Conservation (phyloP, 2,797 vertebrate genomes). For the Tarsius wallacei region DNA sequence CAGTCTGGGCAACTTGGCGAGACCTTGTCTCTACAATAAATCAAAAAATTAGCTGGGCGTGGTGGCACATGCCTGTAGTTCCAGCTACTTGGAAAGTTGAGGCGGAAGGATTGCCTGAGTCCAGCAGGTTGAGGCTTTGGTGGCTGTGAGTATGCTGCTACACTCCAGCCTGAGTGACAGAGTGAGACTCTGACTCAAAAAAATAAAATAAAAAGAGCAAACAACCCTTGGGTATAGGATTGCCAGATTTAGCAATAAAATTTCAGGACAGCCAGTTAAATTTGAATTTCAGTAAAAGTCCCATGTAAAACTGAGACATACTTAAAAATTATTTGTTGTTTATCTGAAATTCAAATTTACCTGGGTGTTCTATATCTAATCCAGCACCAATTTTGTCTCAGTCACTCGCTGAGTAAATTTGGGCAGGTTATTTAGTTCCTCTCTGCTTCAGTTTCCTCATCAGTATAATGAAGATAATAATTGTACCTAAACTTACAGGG, state of each 20-base stretch:
- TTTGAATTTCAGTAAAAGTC: conserved; percentile 18
- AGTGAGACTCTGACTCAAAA: too few relatives aligned
- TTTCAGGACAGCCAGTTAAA: background rate
- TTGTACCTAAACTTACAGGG: background rate
- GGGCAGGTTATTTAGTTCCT: background rate
- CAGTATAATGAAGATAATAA: background rate
- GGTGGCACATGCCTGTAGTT: too few relatives aligned
- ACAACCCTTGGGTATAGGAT: background rate
- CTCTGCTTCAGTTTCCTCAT: background rate
- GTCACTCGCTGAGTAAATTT: background rate
- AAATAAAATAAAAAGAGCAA: background rate
- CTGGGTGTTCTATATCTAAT: background rate
- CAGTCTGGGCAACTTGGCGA: too few relatives aligned
- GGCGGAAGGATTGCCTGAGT: too few relatives aligned
- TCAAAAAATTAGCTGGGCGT: too few relatives aligned
- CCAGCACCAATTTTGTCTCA: background rate
- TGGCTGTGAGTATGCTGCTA: too few relatives aligned
- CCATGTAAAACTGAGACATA: background rate
- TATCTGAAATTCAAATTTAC: conserved; percentile 44
- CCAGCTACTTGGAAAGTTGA: too few relatives aligned
- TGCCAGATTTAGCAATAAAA: background rate
- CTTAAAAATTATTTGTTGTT: background rate
- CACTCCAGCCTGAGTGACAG: too few relatives aligned
- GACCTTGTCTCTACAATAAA: too few relatives aligned
- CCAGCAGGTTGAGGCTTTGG: too few relatives aligned